Evolutionary conservation across 2,797 vertebrate genomes (phyloP), one percentile per base, ranked within the genome.

Genomic region (Fistularia tabacaria): DNA sequence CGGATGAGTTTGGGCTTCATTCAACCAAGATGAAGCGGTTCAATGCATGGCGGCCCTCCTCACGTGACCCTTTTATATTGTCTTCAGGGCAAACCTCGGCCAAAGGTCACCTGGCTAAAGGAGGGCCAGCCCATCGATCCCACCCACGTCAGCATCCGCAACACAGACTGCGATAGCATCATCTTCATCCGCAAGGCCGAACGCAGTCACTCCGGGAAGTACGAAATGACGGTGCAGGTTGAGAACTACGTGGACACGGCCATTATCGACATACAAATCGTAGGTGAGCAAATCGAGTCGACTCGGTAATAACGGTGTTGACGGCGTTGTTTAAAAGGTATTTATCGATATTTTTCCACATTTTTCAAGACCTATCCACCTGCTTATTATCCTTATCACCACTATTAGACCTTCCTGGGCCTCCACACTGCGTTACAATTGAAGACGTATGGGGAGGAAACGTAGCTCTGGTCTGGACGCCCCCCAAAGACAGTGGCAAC

Each of bases 141-240:
- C 57, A 85, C 90, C 37, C 89, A 95, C 36, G 92, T 99, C 73
- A 99, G 89, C 80, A 96, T 99, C 68, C 96, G 97, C 38, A 99
- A 96, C 88, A 95, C 93, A 1, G 97, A 98, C 57, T 93, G 91
- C 0, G 97, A 99, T 64, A 98, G 94, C 36, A 99, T 99, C 81
- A 91, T 99, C 76, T 99, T 99, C 81, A 99, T 99, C 67, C 91
- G 97, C 43, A 98, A 98, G 81, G 95, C 95, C 3, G 97, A 98
- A 39, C 91, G 94, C 44, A 92, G 86, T 36, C 95, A 99, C 82
- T 99, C 97, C 6, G 97, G 97, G 43, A 95, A 95, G 77, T 99
- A 99, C 1, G 87, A 98, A 36, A 89, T 99, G 90, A 85, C 73
- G 9, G 95, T 99, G 62, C 90, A 96, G 85, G 97, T 99, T 86